Evolutionary conservation across 2,113 vertebrate genomes (phyloP), one percentile per base, ranked within the genome.

Genomic region (Ceyx melanurus): DNA sequence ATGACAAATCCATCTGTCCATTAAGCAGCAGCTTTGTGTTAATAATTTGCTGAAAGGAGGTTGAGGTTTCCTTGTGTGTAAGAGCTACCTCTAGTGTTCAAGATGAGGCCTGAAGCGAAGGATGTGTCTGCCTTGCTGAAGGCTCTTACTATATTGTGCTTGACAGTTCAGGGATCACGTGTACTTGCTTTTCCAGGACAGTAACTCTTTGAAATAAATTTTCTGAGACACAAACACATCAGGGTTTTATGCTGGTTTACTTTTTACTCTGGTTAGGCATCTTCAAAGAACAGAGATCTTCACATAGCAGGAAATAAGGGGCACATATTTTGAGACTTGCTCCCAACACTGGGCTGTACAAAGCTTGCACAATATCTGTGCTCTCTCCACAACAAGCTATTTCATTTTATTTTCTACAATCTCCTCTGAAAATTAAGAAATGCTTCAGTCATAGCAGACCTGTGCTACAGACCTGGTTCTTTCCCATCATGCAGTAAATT

Each of bases 61-160:
- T 57, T 86, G 54, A 56, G 48, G 33, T 57, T 86, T 94, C 82
- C 65, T 31, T 29, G 87, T 58, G 88, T 92, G 89, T 89, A 86
- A 46, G 86, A 91, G 94, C 88, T 72, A 92, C 94, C 95, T 95
- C 97, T 96, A 94, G 93, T 65, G 97, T 87, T 57, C 62, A 68
- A 71, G 87, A 80, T 1, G 76, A 54, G 73, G 46, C 74, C 86
- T 4, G 11, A 29, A 35, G 54, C 61, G 87, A 86, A 20, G 12
- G 83, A 78, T 86, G 90, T 5, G 62, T 75, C 81, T 87, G 91
- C 50, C 40, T 93, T 51, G 82, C 92, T 85, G 75, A 75, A 89
- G 51, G 74, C 66, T 3, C 60, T 71, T 26, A 54, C 28, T 65
- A 17, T 37, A 93, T 76, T 14, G 64, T 66, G 67, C 89, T 84